Conservation (phyloP, 1,140 invertebrate genomes). For the Chironomus tepperi region DNA sequence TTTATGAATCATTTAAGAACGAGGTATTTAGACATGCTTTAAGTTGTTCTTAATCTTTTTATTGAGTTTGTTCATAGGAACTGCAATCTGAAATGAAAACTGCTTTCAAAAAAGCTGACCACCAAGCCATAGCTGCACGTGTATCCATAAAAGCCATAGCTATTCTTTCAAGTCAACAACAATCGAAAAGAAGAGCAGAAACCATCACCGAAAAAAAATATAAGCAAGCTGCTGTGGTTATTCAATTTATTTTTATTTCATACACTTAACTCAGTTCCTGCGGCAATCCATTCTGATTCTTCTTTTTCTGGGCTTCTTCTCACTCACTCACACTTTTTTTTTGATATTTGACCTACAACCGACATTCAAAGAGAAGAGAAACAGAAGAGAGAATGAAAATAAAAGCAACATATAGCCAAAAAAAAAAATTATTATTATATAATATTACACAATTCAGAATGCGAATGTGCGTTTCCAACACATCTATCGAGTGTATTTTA, state of each 20-base stretch:
- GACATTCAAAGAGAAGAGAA: slow-evolving; percentile 15
- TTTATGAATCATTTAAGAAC: too few relatives aligned
- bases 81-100: too few relatives aligned
- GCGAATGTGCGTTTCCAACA: not conserved
- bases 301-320: not conserved
- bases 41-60: too few relatives aligned
- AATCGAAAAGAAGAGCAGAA: not conserved
- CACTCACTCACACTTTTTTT: not conserved
- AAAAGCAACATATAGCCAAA: slow-evolving; percentile 7
- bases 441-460: not conserved
- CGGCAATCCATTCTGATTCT: slow-evolving; percentile 7
- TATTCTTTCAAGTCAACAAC: not conserved
- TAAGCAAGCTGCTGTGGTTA: not conserved
- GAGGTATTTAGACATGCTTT: too few relatives aligned
- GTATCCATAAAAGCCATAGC: too few relatives aligned
- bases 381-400: not conserved
- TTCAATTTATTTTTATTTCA: not conserved
- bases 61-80: too few relatives aligned
- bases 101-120: too few relatives aligned
- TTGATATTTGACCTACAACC: slow-evolving; percentile 22
- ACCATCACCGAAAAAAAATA: not conserved
- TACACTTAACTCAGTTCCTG: not conserved
- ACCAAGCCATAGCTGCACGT: too few relatives aligned
- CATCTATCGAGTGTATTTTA: not conserved
- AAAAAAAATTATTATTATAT: slow-evolving; percentile 15